Evolutionary conservation across 2,797 vertebrate genomes (phyloP).

Genomic region (Phataginus tricuspis): DNA sequence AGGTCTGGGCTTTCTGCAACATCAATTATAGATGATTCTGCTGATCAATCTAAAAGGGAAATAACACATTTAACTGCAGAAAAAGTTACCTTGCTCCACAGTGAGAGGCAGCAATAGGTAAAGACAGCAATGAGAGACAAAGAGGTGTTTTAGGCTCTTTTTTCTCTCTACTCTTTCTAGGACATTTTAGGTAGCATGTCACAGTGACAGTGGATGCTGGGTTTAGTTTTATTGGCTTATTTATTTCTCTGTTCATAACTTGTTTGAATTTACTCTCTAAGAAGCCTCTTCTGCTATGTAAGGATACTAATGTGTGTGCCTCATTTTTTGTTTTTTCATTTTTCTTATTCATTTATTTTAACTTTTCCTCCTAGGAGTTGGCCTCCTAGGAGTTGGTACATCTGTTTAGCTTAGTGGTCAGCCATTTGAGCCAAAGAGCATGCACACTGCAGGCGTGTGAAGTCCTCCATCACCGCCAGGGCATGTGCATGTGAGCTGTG

Average conservation of each 20-base stretch:
- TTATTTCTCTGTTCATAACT: not conserved
- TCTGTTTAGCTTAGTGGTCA: not conserved
- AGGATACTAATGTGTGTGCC: not conserved
- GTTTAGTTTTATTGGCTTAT: not conserved
- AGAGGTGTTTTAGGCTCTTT: not conserved
- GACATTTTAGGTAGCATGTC: not conserved
- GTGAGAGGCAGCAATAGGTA: not conserved
- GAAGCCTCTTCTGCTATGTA: not conserved
- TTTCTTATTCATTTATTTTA: not conserved
- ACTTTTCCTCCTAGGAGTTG: not conserved
- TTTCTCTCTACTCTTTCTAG: not conserved
- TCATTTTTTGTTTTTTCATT: not conserved
- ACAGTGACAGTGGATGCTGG: not conserved
- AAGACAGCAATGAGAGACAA: not conserved
- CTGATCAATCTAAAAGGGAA: not conserved
- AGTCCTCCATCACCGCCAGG: not conserved
- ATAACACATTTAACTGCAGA: not conserved
- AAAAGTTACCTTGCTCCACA: not conserved
- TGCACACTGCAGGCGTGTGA: not conserved
- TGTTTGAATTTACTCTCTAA: not conserved
- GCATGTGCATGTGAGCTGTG: not conserved
- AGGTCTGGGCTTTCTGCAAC: not conserved
- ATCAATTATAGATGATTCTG: not conserved
- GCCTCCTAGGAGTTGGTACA: not conserved
- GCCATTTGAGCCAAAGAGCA: no score